phyloP scores from a whole-genome alignment of 23 tunicate genomes.

The Phallusia fumigata region DNA sequence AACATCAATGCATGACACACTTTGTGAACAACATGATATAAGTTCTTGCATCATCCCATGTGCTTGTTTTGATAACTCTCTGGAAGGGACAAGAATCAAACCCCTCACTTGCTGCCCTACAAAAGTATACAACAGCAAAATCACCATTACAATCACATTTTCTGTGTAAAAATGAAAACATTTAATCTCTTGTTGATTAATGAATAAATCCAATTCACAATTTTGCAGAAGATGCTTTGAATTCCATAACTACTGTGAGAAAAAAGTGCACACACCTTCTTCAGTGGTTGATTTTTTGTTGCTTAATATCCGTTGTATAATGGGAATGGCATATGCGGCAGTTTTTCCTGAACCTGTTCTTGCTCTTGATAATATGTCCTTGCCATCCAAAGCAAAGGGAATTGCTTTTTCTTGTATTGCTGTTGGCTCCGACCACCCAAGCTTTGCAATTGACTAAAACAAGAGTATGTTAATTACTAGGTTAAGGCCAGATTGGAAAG shows the following conservation, averaged over 20 bases:
- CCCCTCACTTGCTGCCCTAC: conserved; percentile 33
- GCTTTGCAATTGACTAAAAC: conserved; percentile 53
- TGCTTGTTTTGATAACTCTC: conserved; percentile 79
- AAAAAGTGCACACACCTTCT: background rate
- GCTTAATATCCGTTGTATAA: conserved; percentile 58
- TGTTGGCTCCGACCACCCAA: conserved; percentile 84
- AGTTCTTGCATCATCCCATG: conserved; percentile 49
- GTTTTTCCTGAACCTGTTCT: conserved; percentile 98
- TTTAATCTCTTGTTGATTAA: too few relatives aligned
- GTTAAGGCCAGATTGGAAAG: too few relatives aligned
- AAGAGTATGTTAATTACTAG: background rate
- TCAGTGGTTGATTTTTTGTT: conserved; percentile 20
- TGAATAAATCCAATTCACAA: background rate
- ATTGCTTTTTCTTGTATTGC: conserved; percentile 90
- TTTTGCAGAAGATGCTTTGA: too few relatives aligned
- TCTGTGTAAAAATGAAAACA: too few relatives aligned
- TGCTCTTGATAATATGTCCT: conserved; percentile 84
- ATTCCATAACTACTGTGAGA: too few relatives aligned
- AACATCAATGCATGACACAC: conserved; percentile 39
- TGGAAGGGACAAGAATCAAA: conserved; percentile 69
- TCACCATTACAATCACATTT: too few relatives aligned
- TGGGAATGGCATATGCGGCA: conserved; percentile 86
- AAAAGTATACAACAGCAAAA: too few relatives aligned
- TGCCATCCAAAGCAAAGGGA: conserved; percentile 91
- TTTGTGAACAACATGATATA: conserved; percentile 26